phyloP scores from a whole-genome alignment of 1,140 invertebrate genomes.

The Solenopsis invicta region DNA sequence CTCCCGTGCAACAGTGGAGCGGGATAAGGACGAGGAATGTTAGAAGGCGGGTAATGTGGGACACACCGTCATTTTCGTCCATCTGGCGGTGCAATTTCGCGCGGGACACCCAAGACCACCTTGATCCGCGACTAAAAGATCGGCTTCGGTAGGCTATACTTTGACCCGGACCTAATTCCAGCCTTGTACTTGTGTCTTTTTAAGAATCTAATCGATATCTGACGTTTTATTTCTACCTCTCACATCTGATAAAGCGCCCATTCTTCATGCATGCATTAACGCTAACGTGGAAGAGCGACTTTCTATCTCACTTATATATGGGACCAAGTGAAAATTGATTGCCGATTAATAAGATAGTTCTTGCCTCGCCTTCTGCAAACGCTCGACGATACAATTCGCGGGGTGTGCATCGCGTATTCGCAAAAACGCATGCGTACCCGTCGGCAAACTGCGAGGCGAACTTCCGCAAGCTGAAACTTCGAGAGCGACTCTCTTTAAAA shows the following conservation, averaged over 20 bases:
- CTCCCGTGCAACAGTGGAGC: not conserved
- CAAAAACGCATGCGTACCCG: constrained; percentile 25
- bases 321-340: not conserved
- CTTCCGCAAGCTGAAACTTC: constrained; percentile 15
- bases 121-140: not conserved
- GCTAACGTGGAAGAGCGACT: not conserved
- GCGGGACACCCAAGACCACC: constrained; percentile 10
- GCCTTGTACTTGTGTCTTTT: not conserved
- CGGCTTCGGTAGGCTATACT: constrained; percentile 35
- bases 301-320: not conserved
- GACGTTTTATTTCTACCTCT: not conserved
- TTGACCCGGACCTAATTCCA: constrained; percentile 41
- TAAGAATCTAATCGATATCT: constrained; percentile 13
- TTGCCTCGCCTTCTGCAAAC: not conserved
- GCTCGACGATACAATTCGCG: not conserved
- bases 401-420: not conserved
- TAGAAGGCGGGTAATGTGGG: constrained; percentile 24
- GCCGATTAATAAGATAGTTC: not conserved
- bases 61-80: constrained; percentile 48
- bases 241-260: not conserved
- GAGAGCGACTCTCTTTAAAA: constrained; percentile 26
- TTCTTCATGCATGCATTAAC: not conserved
- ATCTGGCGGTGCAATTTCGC: constrained; percentile 53
- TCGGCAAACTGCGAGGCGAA: constrained; percentile 11
- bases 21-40: not conserved